Base-by-base conservation (phyloP, 1,140 invertebrate species). In the Dermatophagoides farinae region DNA sequence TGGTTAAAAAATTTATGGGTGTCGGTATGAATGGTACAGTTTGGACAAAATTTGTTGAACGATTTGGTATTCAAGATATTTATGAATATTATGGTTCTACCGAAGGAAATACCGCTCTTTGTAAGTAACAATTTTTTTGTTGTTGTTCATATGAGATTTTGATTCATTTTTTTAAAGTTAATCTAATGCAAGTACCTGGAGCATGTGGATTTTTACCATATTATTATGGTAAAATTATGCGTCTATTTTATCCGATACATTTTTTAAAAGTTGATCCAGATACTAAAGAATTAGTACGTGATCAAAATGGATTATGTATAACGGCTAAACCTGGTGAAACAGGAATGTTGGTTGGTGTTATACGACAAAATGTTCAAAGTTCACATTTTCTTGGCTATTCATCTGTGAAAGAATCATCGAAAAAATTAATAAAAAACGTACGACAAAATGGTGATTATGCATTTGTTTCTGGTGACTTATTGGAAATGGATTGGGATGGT, bases 281-380 rank as follows among this genome's bases (percentile, higher is more conserved):
- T 14, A 76, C 72, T 14, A 71, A 71, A 12, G 70, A 75, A 60
- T 67, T 73, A 22, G 41, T 76, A 16, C 57, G 75, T 43, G 40
- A 53, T 23, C 67, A 68, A 22, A 51, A 60, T 38, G 79, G 79
- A 6, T 65, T 79, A 20, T 80, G 79, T 66, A 69, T 78, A 38
- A 66, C 68, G 11, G 77, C 76, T 62, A 67, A 74, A 67, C 70
- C 77, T 71, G 81, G 88, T 66, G 92, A 98, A 72, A 84, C 88
- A 0, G 95, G 95, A 44, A 90, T 93, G 57, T 88, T 99, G 69
- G 86, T 97, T 51, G 95, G 92, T 1, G 93, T 93, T 76, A 98
- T 98, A 65, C 78, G 86, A n/a, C 79, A 82, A 18, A 70, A 71
- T 46, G 73, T 78, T 66, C 75, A 77, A 37, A 57, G 77, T n/a